A percentile compares a stretch with the other conserved stretches of the same genome.
Evolutionary conservation across 1,140 invertebrate species (phyloP).

Genomic region (Stegodyphus mimosarum): DNA sequence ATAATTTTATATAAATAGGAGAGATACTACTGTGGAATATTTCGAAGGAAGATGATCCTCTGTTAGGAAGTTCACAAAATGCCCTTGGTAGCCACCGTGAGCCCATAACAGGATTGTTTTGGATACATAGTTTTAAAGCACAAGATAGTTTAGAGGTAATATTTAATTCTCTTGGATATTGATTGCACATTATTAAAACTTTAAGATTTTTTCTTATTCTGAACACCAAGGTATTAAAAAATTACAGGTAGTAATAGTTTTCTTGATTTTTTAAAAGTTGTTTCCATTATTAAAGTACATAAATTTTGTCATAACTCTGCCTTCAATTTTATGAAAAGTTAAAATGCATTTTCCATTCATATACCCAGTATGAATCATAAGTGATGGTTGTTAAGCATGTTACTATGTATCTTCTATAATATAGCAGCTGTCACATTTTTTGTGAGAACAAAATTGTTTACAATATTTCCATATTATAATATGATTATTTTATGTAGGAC

Average conservation of each 20-base stretch:
- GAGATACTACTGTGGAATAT: conserved; percentile 61
- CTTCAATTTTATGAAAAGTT: too few species aligned
- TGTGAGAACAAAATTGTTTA: too few species aligned
- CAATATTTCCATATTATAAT: too few species aligned
- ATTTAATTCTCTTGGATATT: neutral
- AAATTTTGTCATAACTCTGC: too few species aligned
- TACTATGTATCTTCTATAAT: too few species aligned
- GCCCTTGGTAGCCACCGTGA: conserved; percentile 21
- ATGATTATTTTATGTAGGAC: too few species aligned
- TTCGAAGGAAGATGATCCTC: conserved; percentile 55
- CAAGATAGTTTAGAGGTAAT: conserved; percentile 29
- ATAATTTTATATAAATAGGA: conserved; percentile 11
- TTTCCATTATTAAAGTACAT: too few species aligned
- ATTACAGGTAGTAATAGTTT: neutral
- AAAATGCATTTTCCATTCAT: too few species aligned
- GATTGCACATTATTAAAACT: neutral
- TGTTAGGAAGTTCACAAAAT: conserved; percentile 27
- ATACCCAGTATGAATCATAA: too few species aligned
- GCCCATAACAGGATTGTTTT: conserved; percentile 54
- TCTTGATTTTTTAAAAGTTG: too few species aligned
- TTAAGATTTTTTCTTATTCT: neutral
- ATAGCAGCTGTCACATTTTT: too few species aligned
- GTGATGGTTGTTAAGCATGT: too few species aligned
- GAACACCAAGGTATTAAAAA: neutral
- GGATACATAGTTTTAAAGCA: conserved; percentile 10